Evolutionary conservation across 2,113 vertebrate genomes (phyloP).

Genomic region (Diadophis punctatus): DNA sequence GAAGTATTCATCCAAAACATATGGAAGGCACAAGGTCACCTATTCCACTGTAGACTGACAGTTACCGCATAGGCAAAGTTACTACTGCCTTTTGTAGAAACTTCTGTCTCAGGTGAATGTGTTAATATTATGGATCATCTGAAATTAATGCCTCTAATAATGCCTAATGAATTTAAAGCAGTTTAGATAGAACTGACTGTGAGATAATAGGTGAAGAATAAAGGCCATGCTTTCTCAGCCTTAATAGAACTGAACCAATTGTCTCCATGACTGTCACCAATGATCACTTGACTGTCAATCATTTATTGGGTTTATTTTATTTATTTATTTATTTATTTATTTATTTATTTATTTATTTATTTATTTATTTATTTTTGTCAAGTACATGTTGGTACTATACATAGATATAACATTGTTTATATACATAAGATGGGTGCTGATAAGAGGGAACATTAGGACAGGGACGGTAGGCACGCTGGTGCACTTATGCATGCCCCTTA

Average conservation of each 20-base stretch:
- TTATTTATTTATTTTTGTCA: no score
- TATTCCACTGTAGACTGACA: neutral
- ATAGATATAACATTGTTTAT: no score
- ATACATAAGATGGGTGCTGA: no score
- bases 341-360: no score
- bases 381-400: no score
- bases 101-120: neutral
- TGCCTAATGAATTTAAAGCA: neutral
- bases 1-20: neutral
- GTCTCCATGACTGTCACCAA: neutral
- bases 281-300: neutral
- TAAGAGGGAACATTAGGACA: no score
- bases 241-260: neutral
- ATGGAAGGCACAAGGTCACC: neutral
- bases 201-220: neutral
- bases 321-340: no score
- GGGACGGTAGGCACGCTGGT: no score
- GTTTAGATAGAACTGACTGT: neutral
- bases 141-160: neutral
- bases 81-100: neutral
- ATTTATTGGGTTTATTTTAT: neutral
- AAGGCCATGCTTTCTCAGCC: neutral
- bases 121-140: neutral
- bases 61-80: neutral
- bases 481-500: no score